Percentiles rank a stretch among this genome's conserved stretches.
Evolutionary conservation across 92 coral and sea anemone species (phyloP).

Genomic region (Siderastrea siderea): DNA sequence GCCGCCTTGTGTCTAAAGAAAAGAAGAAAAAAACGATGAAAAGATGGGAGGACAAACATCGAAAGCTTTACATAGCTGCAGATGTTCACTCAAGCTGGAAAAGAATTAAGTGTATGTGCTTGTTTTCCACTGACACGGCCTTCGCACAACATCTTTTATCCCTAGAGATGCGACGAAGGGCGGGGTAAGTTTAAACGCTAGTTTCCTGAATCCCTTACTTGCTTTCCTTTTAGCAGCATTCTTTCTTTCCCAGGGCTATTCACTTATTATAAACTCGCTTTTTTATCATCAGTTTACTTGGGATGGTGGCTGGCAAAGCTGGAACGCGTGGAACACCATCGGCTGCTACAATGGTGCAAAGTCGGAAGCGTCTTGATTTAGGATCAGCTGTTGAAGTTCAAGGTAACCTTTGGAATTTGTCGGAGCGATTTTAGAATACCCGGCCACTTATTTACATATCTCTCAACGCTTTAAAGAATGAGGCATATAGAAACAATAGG

Average conservation of each 20-base stretch:
- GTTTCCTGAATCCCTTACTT: neutral
- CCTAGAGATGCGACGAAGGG: constrained; percentile 10
- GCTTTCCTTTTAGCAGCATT: constrained; percentile 1
- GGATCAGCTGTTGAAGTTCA: constrained; percentile 8
- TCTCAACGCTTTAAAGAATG: too few relatives aligned
- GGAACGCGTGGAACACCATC: neutral
- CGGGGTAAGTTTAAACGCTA: neutral
- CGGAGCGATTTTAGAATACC: neutral
- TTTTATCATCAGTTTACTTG: neutral
- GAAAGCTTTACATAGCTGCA: too few relatives aligned
- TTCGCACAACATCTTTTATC: neutral
- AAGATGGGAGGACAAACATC: too few relatives aligned
- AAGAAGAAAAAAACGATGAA: too few relatives aligned
- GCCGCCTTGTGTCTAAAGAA: too few relatives aligned
- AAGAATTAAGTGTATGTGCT: neutral
- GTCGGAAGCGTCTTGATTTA: constrained; percentile 19
- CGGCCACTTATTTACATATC: too few relatives aligned
- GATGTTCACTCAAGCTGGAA: too few relatives aligned
- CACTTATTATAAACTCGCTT: constrained; percentile 3
- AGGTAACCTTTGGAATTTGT: neutral
- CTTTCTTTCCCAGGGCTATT: constrained; percentile 6
- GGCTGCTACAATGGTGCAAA: neutral
- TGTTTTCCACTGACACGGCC: neutral
- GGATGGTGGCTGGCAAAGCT: neutral
- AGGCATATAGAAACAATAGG: too few relatives aligned